Conservation (phyloP, 2,113 vertebrate species). For the Prolemur simus region DNA sequence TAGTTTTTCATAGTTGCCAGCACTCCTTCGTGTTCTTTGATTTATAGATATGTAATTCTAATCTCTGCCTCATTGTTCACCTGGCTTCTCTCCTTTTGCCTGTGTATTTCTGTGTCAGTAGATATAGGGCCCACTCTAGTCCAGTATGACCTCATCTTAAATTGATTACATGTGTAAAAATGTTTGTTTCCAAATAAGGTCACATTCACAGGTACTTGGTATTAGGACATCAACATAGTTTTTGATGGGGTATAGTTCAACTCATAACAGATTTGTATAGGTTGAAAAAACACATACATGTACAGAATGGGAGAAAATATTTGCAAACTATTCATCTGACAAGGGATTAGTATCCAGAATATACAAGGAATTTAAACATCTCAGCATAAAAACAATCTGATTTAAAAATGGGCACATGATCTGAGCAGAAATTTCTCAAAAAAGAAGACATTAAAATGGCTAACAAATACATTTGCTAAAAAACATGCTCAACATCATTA, state of each 20-base stretch:
- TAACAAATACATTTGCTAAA: too few relatives aligned
- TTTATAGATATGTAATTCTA: not conserved
- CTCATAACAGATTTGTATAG: not conserved
- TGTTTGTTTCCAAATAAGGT: not conserved
- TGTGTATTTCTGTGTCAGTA: not conserved
- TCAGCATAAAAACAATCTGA: not conserved
- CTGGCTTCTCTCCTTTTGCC: not conserved
- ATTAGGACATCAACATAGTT: not conserved
- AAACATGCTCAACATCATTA: too few relatives aligned
- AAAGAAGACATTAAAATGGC: not conserved
- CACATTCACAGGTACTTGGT: not conserved
- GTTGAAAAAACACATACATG: not conserved
- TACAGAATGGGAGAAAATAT: not conserved
- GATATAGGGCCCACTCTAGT: not conserved
- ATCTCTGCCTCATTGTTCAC: not conserved
- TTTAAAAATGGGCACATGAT: not conserved
- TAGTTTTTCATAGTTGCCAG: not conserved
- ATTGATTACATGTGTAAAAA: not conserved
- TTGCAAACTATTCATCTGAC: not conserved
- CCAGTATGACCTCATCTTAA: not conserved
- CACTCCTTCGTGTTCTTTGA: not conserved
- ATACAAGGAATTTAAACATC: not conserved
- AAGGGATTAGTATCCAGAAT: not conserved
- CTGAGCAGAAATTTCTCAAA: too few relatives aligned
- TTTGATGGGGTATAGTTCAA: not conserved